Conservation (phyloP, 1,140 invertebrate species). For the Bombus pascuorum region DNA sequence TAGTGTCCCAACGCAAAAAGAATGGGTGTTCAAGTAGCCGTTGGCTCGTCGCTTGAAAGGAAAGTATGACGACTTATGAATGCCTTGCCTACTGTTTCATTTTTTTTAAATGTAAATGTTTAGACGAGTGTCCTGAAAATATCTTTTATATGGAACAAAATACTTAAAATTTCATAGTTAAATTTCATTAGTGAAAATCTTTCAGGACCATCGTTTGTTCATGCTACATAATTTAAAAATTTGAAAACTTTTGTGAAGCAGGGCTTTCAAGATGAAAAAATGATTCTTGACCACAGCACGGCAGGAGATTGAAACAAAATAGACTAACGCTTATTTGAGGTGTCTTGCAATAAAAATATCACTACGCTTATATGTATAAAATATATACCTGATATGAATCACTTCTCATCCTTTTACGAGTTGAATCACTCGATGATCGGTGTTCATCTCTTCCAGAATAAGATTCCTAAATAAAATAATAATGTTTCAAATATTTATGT, state of each 20-base stretch:
- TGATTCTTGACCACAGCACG: constrained; percentile 52
- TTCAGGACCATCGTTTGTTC: constrained; percentile 68
- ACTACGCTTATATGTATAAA: constrained; percentile 2
- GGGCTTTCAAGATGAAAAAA: constrained; percentile 49
- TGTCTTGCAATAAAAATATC: constrained; percentile 22
- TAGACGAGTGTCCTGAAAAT: constrained; percentile 67
- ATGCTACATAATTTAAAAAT: constrained; percentile 52
- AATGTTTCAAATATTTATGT: not conserved
- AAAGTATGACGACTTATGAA: constrained; percentile 80
- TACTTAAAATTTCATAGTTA: constrained; percentile 26
- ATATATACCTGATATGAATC: constrained; percentile 80
- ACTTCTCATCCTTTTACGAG: constrained; percentile 77
- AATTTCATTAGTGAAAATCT: constrained; percentile 28
- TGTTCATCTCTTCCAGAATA: constrained; percentile 77
- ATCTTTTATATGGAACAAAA: constrained; percentile 26
- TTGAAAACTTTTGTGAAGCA: constrained; percentile 35
- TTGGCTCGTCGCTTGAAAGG: constrained; percentile 81
- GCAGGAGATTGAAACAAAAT: constrained; percentile 49
- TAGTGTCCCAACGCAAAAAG: constrained; percentile 79
- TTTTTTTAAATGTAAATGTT: constrained; percentile 44
- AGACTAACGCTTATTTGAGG: constrained; percentile 36
- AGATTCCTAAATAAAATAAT: constrained; percentile 70
- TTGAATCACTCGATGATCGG: constrained; percentile 76
- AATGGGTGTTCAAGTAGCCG: constrained; percentile 79
- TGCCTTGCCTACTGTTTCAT: constrained; percentile 66